Percentiles rank a stretch among this genome's conserved stretches.
Conservation (phyloP, 2,797 vertebrate species). For the Chelidonichthys spinosus region DNA sequence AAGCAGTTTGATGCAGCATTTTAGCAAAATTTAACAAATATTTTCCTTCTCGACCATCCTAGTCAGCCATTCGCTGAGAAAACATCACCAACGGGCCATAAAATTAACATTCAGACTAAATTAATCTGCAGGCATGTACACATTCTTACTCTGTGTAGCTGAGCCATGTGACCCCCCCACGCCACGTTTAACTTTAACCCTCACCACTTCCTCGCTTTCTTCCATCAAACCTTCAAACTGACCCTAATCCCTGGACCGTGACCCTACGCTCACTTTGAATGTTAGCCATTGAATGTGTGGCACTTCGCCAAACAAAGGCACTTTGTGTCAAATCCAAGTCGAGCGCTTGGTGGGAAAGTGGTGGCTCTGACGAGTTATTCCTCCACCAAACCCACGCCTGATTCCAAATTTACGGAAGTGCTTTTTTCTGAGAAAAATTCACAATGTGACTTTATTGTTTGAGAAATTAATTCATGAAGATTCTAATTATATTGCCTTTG, state of each 20-base stretch:
- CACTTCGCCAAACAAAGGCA: slow-evolving; percentile 75
- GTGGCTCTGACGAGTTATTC: slow-evolving; percentile 60
- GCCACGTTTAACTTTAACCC: slow-evolving; percentile 64
- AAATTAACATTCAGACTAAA: slow-evolving; percentile 48
- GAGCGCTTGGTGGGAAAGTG: slow-evolving; percentile 69
- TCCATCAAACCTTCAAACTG: slow-evolving; percentile 70
- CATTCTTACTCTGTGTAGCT: slow-evolving; percentile 47
- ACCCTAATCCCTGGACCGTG: slow-evolving; percentile 75
- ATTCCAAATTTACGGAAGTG: slow-evolving; percentile 1
- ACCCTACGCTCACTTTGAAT: slow-evolving; percentile 72
- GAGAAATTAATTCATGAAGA: background rate
- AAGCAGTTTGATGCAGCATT: slow-evolving; percentile 11
- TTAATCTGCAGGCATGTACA: slow-evolving; percentile 66
- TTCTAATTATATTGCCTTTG: background rate
- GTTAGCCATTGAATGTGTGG: slow-evolving; percentile 68
- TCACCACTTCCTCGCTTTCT: slow-evolving; percentile 62
- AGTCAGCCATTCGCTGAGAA: slow-evolving; percentile 31
- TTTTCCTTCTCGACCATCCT: background rate
- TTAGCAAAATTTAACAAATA: slow-evolving; percentile 19
- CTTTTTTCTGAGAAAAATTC: background rate
- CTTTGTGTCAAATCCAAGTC: slow-evolving; percentile 70
- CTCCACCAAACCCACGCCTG: slow-evolving; percentile 29
- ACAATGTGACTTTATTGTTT: background rate
- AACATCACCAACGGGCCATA: slow-evolving; percentile 31
- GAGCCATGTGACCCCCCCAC: slow-evolving; percentile 33